Base-by-base conservation (phyloP, 2,113 vertebrate species). In the Meriones unguiculatus region DNA sequence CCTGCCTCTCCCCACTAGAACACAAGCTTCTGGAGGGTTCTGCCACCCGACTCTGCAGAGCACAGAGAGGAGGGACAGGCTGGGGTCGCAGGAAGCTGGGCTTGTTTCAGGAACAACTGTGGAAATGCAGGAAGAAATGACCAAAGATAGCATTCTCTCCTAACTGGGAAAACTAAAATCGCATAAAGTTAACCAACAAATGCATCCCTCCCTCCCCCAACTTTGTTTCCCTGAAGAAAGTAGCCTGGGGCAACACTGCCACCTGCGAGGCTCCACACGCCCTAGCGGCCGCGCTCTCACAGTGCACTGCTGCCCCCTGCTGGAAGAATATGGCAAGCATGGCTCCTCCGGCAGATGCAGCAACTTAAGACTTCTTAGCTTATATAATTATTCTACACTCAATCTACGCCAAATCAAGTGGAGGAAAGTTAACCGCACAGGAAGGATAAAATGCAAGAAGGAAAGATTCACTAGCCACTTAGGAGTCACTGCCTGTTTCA, bases 261-360 rank as follows among this genome's bases (percentile, higher is more conserved):
- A 54, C 32, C 24, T 2, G 20, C 59, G 52, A 20, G 69, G 69
- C 35, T 1, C 35, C 54, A 32, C 11, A 38, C 67, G 72, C 3
- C 17, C 30, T 35, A 50, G 30, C n/a, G 65, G 32, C 65, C 20
- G 8, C 14, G 38, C 12, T 24, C 20, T 20, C 62, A 13, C 10
- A 11, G 67, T 13, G 32, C 77, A 28, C 5, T 54, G 57, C 67
- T 5, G 84, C 85, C 95, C 94, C 52, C 96, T 97, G 90, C 90
- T 62, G 95, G 62, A 0, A 6, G 18, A 32, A 38, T 38, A 1
- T 7, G 0, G 76, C 7, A 77, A 54, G n/a, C 90, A 72, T 0
- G 0, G 86, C 50, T 28, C 35, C 64, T 69, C 64, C 0, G 6
- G 50, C 30, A 69, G 18, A 87, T 2, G 30, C 32, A 69, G 17